Evolutionary conservation across 2,113 vertebrate genomes (phyloP), one percentile per base, ranked within the genome.

Genomic region (Pogona vitticeps): DNA sequence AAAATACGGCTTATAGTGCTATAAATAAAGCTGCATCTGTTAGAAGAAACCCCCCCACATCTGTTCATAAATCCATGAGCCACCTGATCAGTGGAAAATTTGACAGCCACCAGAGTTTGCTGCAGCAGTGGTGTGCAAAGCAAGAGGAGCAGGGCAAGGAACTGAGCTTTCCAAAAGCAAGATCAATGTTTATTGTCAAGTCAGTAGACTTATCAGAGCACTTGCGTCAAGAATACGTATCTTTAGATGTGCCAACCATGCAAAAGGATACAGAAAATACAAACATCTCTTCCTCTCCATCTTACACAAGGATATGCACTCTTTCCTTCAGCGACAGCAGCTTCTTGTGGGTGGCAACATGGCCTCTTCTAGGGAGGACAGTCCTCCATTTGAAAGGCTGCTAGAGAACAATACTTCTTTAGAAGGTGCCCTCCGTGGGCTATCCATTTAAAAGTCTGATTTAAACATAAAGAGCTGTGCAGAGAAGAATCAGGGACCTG

Each of bases 1-100:
- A 71, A 76, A 68, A n/a, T 0, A 0, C 31, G 2, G 82, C 56
- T 85, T 89, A 86, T 17, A 86, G 33, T 4, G 56, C 36, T 80
- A 76, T 59, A 17, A 77, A 79, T 70, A 83, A 87, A 87, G 1
- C 26, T 58, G 67, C 20, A 76, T n/a, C 78, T 1, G n/a, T 82
- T 40, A 83, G 0, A 56, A 33, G 71, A 68, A 73, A 89, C 1
- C 15, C 26, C 0, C 18, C 59, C 65, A 82, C 92, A 88, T 84
- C 1, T 75, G 73, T 76, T 72, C 6, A 59, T 89, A 83, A 73
- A 89, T 1, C 0, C 65, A 82, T 21, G 2, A 91, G 76, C 83
- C 56, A 61, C 46, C 20, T n/a, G 10, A 82, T 33, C 65, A 88
- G 82, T 80, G 42, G 10, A 1, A 58, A 12, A 84, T 61, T 80